Evolutionary conservation across 1,140 invertebrate species (phyloP), one percentile per base, ranked within the genome.

Genomic region (Berghia stephanieae): DNA sequence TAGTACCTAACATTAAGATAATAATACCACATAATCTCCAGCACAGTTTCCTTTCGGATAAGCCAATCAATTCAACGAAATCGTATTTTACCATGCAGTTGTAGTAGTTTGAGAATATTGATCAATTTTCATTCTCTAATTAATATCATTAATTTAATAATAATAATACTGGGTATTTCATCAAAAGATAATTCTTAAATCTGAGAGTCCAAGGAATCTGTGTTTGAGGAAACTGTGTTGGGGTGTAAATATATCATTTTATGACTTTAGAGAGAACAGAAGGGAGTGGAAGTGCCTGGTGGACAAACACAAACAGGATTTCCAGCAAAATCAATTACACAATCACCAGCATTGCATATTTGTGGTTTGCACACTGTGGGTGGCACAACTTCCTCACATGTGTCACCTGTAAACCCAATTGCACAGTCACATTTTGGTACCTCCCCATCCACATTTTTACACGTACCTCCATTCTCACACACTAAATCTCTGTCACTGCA

Each of bases 401-500:
- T 2, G 46, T 5, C 43, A 3, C 70, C 79, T 38, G 75, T 43
- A 34, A 80, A 80, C 8, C 79, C 79, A 34, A 68, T 42, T 13
- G 75, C 46, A 46, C 79, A 80, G n/a, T 49, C 49, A 73, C 79
- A 80, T 27, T 27, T 49, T 13, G 69, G 38, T 16, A 36, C 52
- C 8, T 52, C 57, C 46, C 42, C 60, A 16, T 55, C 60, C 13
- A 40, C n/a, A 16, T 6, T 44, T 16, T 43, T n/a, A 36, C 79
- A 80, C 0, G 70, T 69, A 10, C 82, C 82, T 8, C 79, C 82
- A 79, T 83, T 83, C 49, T 68, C 42, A 72, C 82, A 83, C 21
- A 31, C 0, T 21, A 75, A 27, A n/a, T 34, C 77, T 71, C 38
- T 63, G 5, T 79, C n/a, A 36, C 40, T 18, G 63, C 49, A 76